phyloP scores from a whole-genome alignment of 2,113 vertebrate species.

The Emydocephalus ijimae region DNA sequence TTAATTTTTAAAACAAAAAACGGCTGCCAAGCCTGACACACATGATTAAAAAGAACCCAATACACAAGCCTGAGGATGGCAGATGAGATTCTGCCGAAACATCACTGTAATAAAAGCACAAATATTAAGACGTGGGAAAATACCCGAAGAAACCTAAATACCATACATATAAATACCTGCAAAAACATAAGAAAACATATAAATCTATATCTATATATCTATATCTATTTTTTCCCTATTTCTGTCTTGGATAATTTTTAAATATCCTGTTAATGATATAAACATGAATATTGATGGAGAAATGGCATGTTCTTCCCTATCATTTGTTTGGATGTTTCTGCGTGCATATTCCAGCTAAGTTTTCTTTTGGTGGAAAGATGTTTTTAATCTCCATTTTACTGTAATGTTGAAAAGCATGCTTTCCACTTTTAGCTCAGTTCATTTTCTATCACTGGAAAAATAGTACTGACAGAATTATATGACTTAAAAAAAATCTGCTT shows the following conservation, averaged over 20 bases:
- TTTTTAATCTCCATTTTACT: not conserved
- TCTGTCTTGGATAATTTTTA: not conserved
- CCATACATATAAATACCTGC: too few relatives aligned
- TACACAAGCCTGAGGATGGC: too few relatives aligned
- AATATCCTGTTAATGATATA: not conserved
- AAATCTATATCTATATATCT: too few relatives aligned
- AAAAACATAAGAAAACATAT: too few relatives aligned
- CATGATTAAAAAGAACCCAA: too few relatives aligned
- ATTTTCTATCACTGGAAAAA: not conserved
- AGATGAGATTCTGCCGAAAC: too few relatives aligned
- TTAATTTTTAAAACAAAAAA: too few relatives aligned
- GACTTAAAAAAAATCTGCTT: not conserved
- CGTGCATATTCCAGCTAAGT: not conserved
- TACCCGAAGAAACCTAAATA: too few relatives aligned
- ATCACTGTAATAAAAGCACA: too few relatives aligned
- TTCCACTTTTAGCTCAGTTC: not conserved
- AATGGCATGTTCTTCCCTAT: not conserved
- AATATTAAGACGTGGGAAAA: too few relatives aligned
- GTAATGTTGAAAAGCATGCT: not conserved
- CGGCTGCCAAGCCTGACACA: too few relatives aligned
- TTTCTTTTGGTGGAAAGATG: not conserved
- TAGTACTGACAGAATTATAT: not conserved
- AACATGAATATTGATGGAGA: not conserved
- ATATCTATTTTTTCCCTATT: not conserved
- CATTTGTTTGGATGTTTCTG: not conserved